These are phyloP conservation scores for Branchellion lobata DNA, from an alignment of 2,888 invertebrate genomes.

Conservation along the genomic window DNA sequence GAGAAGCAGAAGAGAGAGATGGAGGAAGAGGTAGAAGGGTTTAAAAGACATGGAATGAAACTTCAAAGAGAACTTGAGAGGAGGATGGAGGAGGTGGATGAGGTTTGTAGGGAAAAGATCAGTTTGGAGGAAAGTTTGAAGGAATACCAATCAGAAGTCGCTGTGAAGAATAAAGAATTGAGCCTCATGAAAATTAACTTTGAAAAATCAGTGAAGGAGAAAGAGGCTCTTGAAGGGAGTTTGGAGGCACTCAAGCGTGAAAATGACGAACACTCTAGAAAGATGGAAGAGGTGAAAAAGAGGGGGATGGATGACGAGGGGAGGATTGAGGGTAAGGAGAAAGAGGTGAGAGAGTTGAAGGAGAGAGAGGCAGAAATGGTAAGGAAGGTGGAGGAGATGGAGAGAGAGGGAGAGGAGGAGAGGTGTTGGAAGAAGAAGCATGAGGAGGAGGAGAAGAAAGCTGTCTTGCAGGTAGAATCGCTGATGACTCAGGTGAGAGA, in stretches of 20 bases:
- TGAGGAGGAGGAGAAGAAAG: no score
- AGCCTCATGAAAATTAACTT: not conserved
- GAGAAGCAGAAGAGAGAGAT: not conserved
- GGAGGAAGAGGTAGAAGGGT: not conserved
- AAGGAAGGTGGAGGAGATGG: no score
- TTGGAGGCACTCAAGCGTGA: no score
- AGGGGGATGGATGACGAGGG: not conserved
- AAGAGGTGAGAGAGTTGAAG: not conserved
- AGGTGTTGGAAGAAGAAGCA: no score
- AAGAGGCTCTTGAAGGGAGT: not conserved
- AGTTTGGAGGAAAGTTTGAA: not conserved
- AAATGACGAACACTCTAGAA: no score
- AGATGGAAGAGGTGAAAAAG: not conserved
- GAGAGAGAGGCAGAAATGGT: no score
- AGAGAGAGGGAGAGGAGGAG: no score
- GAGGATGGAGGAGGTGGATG: not conserved
- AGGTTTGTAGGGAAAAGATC: slow-evolving; percentile 6
- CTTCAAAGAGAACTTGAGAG: not conserved
- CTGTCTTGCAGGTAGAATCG: no score
- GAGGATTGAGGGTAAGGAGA: not conserved
- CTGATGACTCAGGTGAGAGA: no score
- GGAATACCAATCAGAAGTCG: not conserved
- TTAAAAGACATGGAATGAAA: not conserved
- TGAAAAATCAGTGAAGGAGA: not conserved
- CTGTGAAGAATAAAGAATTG: not conserved